These are phyloP conservation scores for Camelus dromedarius DNA, from an alignment of 2,113 vertebrate genomes.

Conservation along the genomic window DNA sequence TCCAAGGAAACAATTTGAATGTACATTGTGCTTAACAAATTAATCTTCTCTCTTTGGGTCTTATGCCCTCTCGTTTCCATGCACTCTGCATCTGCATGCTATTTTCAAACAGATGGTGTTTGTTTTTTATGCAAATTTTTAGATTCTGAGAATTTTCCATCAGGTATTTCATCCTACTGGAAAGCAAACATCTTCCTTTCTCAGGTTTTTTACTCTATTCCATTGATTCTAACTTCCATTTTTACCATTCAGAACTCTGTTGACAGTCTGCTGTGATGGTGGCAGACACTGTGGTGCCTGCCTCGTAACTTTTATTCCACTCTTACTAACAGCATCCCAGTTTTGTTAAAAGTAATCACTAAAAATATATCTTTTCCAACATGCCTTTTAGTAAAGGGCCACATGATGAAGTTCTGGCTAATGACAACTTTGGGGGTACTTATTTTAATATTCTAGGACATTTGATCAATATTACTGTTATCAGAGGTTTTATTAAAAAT, in stretches of 20 bases:
- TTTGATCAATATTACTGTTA: not conserved
- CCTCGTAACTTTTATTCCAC: not conserved
- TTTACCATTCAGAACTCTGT: not conserved
- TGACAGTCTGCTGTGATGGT: not conserved
- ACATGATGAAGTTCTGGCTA: not conserved
- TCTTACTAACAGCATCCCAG: not conserved
- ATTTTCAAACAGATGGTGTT: not conserved
- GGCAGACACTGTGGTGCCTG: not conserved
- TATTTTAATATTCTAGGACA: not conserved
- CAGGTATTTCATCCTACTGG: not conserved
- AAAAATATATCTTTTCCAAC: not conserved
- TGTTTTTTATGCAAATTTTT: not conserved
- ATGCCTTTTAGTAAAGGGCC: not conserved
- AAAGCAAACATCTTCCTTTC: not conserved
- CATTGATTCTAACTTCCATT: not conserved
- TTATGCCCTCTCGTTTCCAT: not conserved
- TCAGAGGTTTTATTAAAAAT: not conserved
- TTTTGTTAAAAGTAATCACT: not conserved
- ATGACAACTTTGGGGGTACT: not conserved
- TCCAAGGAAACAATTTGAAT: not conserved
- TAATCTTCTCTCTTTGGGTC: not conserved
- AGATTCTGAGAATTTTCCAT: not conserved
- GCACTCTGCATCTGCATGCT: not conserved
- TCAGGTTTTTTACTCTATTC: not conserved
- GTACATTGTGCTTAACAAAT: not conserved